Conservation (phyloP, 2,888 invertebrate genomes). For the Ctena decussata region DNA sequence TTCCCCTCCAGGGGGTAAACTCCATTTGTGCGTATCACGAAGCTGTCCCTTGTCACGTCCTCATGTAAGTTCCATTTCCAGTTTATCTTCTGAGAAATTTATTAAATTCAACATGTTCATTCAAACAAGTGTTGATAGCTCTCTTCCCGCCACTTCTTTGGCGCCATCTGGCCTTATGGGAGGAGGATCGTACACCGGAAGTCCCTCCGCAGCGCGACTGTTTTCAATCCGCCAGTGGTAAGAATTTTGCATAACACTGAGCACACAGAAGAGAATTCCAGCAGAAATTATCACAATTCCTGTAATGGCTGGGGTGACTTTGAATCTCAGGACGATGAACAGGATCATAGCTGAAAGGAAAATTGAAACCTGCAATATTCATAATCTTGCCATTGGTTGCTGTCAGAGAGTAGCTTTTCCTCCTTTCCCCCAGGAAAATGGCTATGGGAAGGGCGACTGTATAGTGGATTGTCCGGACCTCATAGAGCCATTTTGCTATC, state of each 20-base stretch:
- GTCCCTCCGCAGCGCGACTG: constrained; percentile 81
- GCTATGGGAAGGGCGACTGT: too few species aligned
- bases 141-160: constrained; percentile 49
- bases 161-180: constrained; percentile 1
- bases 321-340: constrained; percentile 97
- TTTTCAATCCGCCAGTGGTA: constrained; percentile 93
- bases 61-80: too few species aligned
- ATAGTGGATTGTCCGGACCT: too few species aligned
- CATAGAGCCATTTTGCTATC: too few species aligned
- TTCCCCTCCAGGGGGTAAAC: too few species aligned
- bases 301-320: constrained; percentile 96
- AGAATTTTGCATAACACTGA: constrained; percentile 97
- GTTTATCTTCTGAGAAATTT: too few species aligned
- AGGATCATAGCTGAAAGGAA: constrained; percentile 93
- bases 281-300: constrained; percentile 96
- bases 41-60: too few species aligned
- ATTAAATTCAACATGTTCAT: too few species aligned
- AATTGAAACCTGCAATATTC: neutral
- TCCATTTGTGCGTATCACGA: too few species aligned
- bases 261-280: constrained; percentile 96
- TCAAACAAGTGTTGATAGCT: constrained; percentile 77
- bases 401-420: too few species aligned
- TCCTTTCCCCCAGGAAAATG: too few species aligned
- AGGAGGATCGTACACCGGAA: constrained; percentile 76
- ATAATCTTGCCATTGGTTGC: too few species aligned